Base-by-base conservation (phyloP, 2,888 invertebrate genomes). In the Cistogaster globosa region DNA sequence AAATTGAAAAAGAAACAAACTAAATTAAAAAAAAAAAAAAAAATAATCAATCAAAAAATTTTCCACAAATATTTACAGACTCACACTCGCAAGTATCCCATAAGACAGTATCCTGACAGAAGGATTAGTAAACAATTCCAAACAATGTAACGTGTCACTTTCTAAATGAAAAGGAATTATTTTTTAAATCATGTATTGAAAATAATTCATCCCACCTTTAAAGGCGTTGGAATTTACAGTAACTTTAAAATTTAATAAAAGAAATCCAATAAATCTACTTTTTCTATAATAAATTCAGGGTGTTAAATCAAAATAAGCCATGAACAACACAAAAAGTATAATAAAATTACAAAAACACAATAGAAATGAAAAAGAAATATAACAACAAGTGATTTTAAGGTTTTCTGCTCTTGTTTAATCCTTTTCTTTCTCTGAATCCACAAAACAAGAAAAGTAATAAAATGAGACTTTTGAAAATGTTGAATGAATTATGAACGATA, bases 91-190 rank as follows among this genome's bases (percentile, higher is more conserved):
- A 7, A 42, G 20, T 22, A 18, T 71, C 57, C 8, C 32, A 32
- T n/a, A 71, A 62, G 53, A 55, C 58, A 72, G 60, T 58, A 58
- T 67, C 36, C 60, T 69, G 45, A 69, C 42, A 69, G 48, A n/a
- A 60, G 36, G 16, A 65, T 9, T 14, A 48, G 57, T 36, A 51
- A 62, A 69, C 62, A 81, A 60, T 67, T 74, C 42, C 74, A 68
- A 75, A 58, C 57, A 51, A 20, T 60, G 67, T 69, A 82, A 85
- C 82, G 82, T 82, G 82, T 79, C 82, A 85, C 71, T 55, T 75
- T 32, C 58, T 26, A 65, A 82, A 72, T 63, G 60, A 60, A 26
- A 82, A 79, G 32, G 82, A 60, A 82, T 85, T 79, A 75, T 85
- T 85, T 82, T 85, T 85, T 82, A 79, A 85, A 85, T 79, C 48